These are phyloP conservation scores for Drosophila eohydei DNA, from an alignment of 2,888 invertebrate species.

Conservation along the genomic window DNA sequence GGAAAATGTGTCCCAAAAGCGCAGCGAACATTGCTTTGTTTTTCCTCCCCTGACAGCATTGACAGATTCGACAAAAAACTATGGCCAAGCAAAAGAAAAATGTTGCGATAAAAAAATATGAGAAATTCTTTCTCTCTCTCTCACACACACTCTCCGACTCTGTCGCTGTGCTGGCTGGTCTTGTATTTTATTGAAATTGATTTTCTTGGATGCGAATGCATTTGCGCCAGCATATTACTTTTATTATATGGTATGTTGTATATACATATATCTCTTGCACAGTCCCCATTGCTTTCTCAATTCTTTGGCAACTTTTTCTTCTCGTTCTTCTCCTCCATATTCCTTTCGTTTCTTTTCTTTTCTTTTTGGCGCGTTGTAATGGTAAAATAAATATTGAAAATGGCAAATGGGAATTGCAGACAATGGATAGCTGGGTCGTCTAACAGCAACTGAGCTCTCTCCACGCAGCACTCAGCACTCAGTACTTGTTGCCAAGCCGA, in stretches of 20 bases:
- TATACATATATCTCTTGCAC: conserved; percentile 12
- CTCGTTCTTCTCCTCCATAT: conserved; percentile 1
- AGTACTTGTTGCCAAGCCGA: conserved; percentile 9
- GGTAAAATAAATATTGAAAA: conserved; percentile 76
- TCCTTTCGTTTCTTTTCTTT: conserved; percentile 4
- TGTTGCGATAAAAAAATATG: conserved; percentile 54
- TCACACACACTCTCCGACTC: not conserved
- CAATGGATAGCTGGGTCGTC: conserved; percentile 50
- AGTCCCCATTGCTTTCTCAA: conserved; percentile 48
- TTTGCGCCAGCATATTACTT: conserved; percentile 80
- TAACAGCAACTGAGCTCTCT: conserved; percentile 15
- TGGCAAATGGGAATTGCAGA: conserved; percentile 76
- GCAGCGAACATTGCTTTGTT: conserved; percentile 66
- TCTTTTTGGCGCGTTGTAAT: conserved; percentile 41
- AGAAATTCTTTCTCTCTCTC: conserved; percentile 36
- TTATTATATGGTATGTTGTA: conserved; percentile 71
- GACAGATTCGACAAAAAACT: conserved; percentile 81
- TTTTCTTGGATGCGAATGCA: conserved; percentile 77
- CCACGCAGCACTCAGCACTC: conserved; percentile 1
- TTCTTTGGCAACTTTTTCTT: conserved; percentile 35
- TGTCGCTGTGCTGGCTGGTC: conserved; percentile 37
- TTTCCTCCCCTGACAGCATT: conserved; percentile 73
- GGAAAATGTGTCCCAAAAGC: conserved; percentile 63
- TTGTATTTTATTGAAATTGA: conserved; percentile 79
- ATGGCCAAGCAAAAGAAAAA: conserved; percentile 53